Percentiles rank a stretch among this genome's conserved stretches.
These are phyloP conservation scores for Tortricodes alternella DNA, from an alignment of 2,888 invertebrate species.

Conservation along the genomic window DNA sequence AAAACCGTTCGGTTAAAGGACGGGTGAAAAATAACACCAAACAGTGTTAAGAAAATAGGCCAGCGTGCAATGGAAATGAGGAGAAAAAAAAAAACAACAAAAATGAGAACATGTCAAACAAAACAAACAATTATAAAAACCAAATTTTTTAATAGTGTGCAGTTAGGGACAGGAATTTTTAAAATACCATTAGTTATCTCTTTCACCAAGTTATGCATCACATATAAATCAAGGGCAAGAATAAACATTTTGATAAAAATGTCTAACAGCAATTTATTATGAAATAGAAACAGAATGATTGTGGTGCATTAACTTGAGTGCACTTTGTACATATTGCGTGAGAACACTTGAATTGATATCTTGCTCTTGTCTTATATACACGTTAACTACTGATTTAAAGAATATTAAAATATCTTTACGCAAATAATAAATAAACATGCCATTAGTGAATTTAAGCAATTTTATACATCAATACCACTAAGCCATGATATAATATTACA, in stretches of 20 bases:
- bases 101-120: conserved; percentile 80
- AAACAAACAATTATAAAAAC: conserved; percentile 69
- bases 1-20: conserved; percentile 75
- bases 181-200: conserved; percentile 77
- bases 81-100: conserved; percentile 81
- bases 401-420: conserved; percentile 54
- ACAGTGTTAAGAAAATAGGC: conserved; percentile 68
- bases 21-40: conserved; percentile 67
- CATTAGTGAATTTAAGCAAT: conserved; percentile 40
- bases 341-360: conserved; percentile 34
- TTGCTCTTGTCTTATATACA: conserved; percentile 68
- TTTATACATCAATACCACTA: conserved; percentile 34
- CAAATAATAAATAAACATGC: conserved; percentile 70
- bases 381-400: conserved; percentile 55
- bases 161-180: conserved; percentile 74
- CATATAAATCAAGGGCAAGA: conserved; percentile 70
- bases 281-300: neutral
- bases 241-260: conserved; percentile 14
- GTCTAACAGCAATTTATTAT: conserved; percentile 12
- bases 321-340: conserved; percentile 12
- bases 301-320: conserved; percentile 7
- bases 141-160: conserved; percentile 66
- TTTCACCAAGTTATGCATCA: conserved; percentile 69
- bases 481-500: conserved; percentile 24
- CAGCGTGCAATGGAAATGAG: conserved; percentile 77